Base-by-base conservation (phyloP, 1,140 invertebrate genomes). In the Drosophila sucinea region DNA sequence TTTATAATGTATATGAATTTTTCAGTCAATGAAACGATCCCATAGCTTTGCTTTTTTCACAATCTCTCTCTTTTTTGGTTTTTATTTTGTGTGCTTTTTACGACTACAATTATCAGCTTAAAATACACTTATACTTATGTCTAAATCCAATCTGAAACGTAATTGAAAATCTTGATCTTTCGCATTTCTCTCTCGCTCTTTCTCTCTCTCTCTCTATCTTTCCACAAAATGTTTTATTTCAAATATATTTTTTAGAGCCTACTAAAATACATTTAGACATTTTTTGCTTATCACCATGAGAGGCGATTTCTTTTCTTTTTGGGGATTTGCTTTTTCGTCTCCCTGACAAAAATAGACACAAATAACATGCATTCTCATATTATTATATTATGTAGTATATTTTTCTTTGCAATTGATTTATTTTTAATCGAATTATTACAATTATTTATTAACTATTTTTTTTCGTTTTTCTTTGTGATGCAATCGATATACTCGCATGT, bases 361-460 rank as follows among this genome's bases (percentile, higher is more conserved):
- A 89, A 83, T 80, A 89, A 87, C 83, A 87, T 77, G 77, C 80
- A 84, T 72, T 72, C 64, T 71, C 71, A 83, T 64, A 51, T 70
- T 44, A 33, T 54, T 76, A 68, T 71, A 10, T 51, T 51, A 27
- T 1, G 3, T 69, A 32, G 57, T 6, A 62, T 77, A 32, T 40
- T 35, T 40, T 35, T 47, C 23, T 57, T 47, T 64, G 85, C 69
- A 80, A 86, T 86, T 82, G 62, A 67, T 77, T 87, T 70, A 70
- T 73, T 17, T 17, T 17, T 56, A 47, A 51, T 51, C 66, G 58
- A 68, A 74, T 87, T 79, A 73, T 72, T 74, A 73, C 75, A 65
- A 77, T 78, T 70, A 75, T 61, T 64, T 57, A 61, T 56, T 38
- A 67, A 17, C 38, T 69, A 51, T 38, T 69, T 62, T 44, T 44